These are phyloP conservation scores for Urophycis tenuis DNA, from an alignment of 2,797 vertebrate genomes.

Conservation along the genomic window DNA sequence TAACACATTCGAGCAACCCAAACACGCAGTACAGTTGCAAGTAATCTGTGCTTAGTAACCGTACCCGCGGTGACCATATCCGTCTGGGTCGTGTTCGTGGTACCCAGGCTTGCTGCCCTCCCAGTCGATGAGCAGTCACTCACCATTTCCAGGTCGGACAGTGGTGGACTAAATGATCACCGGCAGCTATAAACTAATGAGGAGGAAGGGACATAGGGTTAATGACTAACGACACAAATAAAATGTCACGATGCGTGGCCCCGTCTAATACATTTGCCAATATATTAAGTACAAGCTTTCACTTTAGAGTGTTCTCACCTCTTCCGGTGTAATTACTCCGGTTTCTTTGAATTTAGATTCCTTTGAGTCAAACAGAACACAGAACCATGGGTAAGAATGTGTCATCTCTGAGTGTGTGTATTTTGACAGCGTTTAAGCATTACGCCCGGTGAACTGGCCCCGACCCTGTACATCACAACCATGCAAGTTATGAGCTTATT, in stretches of 20 bases:
- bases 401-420: not conserved
- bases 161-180: constrained; percentile 97
- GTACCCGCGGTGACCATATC: constrained; percentile 85
- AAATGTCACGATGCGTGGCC: not conserved
- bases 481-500: too few species aligned
- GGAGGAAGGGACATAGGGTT: not conserved
- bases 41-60: constrained; percentile 73
- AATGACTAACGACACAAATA: not conserved
- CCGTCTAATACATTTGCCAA: not conserved
- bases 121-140: constrained; percentile 43
- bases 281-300: not conserved
- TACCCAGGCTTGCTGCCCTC: constrained; percentile 44
- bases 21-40: too few species aligned
- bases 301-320: constrained; percentile 69
- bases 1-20: too few species aligned
- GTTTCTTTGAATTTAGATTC: constrained; percentile 99
- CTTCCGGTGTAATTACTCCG: constrained; percentile 96
- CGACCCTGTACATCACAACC: too few species aligned
- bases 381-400: not conserved
- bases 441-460: too few species aligned
- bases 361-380: constrained; percentile 55
- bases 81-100: constrained; percentile 89
- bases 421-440: too few species aligned
- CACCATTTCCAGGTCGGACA: constrained; percentile 99
- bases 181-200: constrained; percentile 89